Percentiles rank a stretch among this genome's conserved stretches.
phyloP scores from a whole-genome alignment of 2,113 vertebrate genomes.

The Notothenia rossii region DNA sequence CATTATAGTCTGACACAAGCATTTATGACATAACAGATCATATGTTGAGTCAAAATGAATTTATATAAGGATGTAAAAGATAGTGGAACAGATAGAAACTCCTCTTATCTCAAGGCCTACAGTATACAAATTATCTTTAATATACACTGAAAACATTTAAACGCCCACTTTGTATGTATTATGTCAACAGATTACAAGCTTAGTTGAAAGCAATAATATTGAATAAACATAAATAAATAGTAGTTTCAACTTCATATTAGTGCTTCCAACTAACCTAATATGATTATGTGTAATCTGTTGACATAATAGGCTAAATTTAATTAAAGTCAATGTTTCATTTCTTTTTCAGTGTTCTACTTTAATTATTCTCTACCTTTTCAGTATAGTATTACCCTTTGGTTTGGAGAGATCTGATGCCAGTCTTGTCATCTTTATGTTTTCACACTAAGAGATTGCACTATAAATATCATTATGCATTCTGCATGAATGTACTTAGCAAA shows the following conservation, averaged over 20 bases:
- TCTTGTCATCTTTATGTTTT: neutral
- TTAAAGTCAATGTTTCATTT: no score
- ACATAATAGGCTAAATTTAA: no score
- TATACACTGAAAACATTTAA: no score
- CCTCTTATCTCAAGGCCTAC: neutral
- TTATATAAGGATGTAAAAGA: neutral
- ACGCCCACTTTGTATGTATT: no score
- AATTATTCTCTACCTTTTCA: neutral
- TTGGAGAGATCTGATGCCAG: neutral
- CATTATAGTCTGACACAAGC: conserved; percentile 1
- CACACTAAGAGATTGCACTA: neutral
- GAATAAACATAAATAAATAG: no score
- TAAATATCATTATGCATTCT: neutral
- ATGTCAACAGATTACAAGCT: no score
- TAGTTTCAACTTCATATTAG: no score
- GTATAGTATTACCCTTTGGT: neutral
- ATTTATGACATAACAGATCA: neutral
- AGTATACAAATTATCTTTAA: neutral
- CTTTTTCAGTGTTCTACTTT: neutral
- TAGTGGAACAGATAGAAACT: neutral
- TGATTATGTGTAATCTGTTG: no score
- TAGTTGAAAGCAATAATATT: no score
- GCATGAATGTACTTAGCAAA: neutral
- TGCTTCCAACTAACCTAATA: no score
- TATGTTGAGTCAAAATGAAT: neutral